A percentile compares a stretch with the other conserved stretches of the same genome.
Conservation (phyloP, 2,113 vertebrate genomes). For the Leuciscus idus region DNA sequence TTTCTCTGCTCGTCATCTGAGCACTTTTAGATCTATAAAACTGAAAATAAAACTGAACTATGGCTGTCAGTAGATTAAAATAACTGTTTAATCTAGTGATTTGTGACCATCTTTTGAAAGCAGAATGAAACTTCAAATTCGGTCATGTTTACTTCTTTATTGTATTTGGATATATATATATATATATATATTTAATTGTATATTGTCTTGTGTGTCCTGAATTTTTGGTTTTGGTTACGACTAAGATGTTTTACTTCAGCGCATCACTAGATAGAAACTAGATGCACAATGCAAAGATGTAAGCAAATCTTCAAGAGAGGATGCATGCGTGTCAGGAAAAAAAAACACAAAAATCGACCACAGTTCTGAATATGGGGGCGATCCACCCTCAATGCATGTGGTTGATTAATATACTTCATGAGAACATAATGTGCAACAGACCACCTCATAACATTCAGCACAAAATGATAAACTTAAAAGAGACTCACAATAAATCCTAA, state of each 20-base stretch:
- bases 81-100: not conserved
- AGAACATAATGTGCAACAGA: conserved; percentile 26
- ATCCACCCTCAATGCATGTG: not conserved
- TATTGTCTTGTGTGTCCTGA: not conserved
- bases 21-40: not conserved
- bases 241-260: not conserved
- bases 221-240: not conserved
- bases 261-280: not conserved
- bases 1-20: not conserved
- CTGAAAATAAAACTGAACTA: not conserved
- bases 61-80: not conserved
- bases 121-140: not conserved
- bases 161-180: not conserved
- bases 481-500: conserved; percentile 3
- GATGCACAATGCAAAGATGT: not conserved
- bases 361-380: not conserved
- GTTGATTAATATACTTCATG: not conserved
- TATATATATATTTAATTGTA: not conserved
- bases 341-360: not conserved
- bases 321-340: not conserved
- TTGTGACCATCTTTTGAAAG: not conserved
- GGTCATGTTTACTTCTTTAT: not conserved
- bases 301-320: not conserved
- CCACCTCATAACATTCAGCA: conserved; percentile 13
- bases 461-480: conserved; percentile 6